Evolutionary conservation across 2,888 invertebrate species (phyloP).

Genomic region (Ectobius pallidus): DNA sequence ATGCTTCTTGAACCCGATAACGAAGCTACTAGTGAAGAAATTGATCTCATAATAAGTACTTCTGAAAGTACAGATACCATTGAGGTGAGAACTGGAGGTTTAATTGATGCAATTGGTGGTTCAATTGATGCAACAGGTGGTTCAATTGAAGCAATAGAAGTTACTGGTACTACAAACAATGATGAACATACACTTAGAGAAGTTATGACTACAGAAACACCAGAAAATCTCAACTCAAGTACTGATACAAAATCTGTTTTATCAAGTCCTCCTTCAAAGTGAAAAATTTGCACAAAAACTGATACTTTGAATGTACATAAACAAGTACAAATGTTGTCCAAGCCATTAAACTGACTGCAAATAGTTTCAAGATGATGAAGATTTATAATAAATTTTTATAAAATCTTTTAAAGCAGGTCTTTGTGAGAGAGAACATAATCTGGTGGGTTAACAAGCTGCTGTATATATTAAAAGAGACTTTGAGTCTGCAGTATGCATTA

Average conservation of each 20-base stretch:
- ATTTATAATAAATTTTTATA: too few species aligned
- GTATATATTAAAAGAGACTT: too few species aligned
- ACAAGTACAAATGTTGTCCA: conserved; percentile 36
- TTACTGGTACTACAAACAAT: background rate
- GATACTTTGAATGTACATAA: background rate
- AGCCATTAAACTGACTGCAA: conserved; percentile 1
- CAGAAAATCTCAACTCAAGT: conserved; percentile 2
- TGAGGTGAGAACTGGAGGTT: background rate
- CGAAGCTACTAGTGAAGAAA: background rate
- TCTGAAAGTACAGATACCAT: background rate
- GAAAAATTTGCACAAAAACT: background rate
- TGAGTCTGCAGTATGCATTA: too few species aligned
- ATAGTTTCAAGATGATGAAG: background rate
- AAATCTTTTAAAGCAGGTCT: too few species aligned
- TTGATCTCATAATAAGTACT: background rate
- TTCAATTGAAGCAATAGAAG: background rate
- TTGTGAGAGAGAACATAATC: too few species aligned
- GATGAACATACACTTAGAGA: background rate
- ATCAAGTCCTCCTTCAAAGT: background rate
- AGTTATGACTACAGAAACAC: background rate
- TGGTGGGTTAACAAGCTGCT: too few species aligned
- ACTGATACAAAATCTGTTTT: background rate
- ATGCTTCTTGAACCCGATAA: conserved; percentile 31
- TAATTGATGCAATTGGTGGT: background rate
- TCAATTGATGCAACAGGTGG: background rate